A percentile compares a stretch with the other conserved stretches of the same genome.
Evolutionary conservation across 2,797 vertebrate species (phyloP).

Genomic region (Neostethus bicornis): DNA sequence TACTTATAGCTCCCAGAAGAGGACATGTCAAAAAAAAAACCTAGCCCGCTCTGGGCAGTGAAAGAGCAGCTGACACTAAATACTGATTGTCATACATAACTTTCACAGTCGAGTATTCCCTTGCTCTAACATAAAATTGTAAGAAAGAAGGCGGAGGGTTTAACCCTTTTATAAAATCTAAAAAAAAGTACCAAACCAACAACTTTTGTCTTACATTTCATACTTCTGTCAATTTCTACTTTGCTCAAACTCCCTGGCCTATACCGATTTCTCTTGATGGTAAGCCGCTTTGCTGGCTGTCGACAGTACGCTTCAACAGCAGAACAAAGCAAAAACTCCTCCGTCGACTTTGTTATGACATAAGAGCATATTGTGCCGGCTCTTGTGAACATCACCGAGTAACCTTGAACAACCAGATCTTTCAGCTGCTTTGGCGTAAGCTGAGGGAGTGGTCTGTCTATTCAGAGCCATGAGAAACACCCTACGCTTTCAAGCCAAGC

Average conservation of each 20-base stretch:
- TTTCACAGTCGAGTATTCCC: neutral
- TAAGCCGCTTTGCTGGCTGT: neutral
- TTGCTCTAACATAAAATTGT: neutral
- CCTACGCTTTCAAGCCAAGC: constrained; percentile 44
- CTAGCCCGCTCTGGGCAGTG: constrained; percentile 10
- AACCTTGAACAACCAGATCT: constrained; percentile 60
- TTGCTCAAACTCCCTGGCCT: neutral
- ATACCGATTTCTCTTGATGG: neutral
- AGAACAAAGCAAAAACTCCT: constrained; percentile 9
- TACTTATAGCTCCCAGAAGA: constrained; percentile 35
- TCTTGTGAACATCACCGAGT: constrained; percentile 18
- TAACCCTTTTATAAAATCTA: neutral
- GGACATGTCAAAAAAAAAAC: constrained; percentile 43
- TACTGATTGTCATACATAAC: constrained; percentile 19
- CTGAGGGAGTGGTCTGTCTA: constrained; percentile 41
- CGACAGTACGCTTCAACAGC: neutral
- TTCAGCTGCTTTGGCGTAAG: constrained; percentile 27
- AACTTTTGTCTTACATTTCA: neutral
- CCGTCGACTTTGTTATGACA: constrained; percentile 4
- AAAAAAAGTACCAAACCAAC: neutral
- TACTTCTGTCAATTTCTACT: neutral
- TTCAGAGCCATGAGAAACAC: constrained; percentile 31
- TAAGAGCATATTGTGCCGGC: constrained; percentile 5
- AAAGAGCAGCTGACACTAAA: constrained; percentile 36
- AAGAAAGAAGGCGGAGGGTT: no score